Conservation (phyloP, 2,888 invertebrate genomes). For the Acronicta alni region DNA sequence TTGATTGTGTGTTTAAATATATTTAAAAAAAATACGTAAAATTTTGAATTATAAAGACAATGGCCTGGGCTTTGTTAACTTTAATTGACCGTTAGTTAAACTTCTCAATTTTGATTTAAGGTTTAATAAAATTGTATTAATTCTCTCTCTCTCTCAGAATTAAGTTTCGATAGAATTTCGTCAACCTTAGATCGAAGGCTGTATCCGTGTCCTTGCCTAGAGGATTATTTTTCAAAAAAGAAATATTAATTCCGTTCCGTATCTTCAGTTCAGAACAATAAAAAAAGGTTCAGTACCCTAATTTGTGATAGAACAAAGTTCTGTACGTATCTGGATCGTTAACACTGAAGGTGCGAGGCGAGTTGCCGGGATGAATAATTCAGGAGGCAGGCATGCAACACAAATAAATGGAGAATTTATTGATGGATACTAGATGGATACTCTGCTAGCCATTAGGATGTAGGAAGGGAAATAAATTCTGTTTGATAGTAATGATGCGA, state of each 20-base stretch:
- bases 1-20: slow-evolving; percentile 3
- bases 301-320: slow-evolving; percentile 31
- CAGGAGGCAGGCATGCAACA: slow-evolving; percentile 35
- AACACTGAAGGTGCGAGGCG: slow-evolving; percentile 37
- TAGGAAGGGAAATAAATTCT: slow-evolving; percentile 8
- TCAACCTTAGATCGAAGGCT: too few species aligned
- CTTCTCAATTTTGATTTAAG: too few species aligned
- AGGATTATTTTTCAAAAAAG: background rate
- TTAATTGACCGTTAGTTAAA: too few species aligned
- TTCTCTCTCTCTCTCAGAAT: too few species aligned
- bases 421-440: slow-evolving; percentile 20
- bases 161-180: too few species aligned
- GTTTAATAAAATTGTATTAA: too few species aligned
- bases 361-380: slow-evolving; percentile 46
- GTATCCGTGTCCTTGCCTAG: too few species aligned
- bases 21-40: background rate
- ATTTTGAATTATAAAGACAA: too few species aligned
- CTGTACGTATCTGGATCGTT: slow-evolving; percentile 32
- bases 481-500: slow-evolving; percentile 7
- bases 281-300: slow-evolving; percentile 15
- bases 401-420: slow-evolving; percentile 32
- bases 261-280: slow-evolving; percentile 4
- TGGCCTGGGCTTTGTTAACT: too few species aligned
- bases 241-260: background rate
- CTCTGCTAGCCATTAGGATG: slow-evolving; percentile 15